Evolutionary conservation across 2,888 invertebrate genomes (phyloP).

Genomic region (Caenorhabditis macrosperma): DNA sequence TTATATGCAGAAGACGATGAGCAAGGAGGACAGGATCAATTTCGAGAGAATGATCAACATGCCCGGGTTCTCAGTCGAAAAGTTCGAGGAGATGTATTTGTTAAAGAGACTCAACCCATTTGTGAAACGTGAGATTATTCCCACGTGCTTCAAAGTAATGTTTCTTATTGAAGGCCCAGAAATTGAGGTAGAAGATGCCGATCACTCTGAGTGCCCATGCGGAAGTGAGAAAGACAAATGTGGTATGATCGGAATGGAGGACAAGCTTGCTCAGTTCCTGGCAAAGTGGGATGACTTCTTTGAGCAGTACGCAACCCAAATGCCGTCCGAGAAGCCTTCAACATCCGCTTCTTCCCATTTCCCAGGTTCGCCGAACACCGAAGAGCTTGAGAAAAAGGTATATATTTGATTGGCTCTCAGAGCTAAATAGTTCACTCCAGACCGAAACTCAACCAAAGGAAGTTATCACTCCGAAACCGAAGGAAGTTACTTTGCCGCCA

Average conservation of each 20-base stretch:
- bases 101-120: constrained; percentile 33
- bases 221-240: not conserved
- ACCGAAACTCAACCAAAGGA: not conserved
- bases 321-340: not conserved
- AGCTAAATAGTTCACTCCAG: not conserved
- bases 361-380: not conserved
- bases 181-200: no score
- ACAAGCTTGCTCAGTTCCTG: not conserved
- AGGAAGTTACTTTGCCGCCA: no score
- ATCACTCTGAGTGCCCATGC: no score
- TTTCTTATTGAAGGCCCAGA: not conserved
- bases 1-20: constrained; percentile 21
- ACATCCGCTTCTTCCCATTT: not conserved
- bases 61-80: constrained; percentile 27
- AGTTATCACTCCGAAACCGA: not conserved
- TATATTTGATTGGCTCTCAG: no score
- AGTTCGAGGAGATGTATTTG: constrained; percentile 35
- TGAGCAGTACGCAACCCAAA: not conserved
- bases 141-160: not conserved
- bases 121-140: constrained; percentile 12
- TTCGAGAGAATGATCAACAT: constrained; percentile 40
- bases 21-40: not conserved
- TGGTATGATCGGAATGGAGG: not conserved
- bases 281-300: not conserved
- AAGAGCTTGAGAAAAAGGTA: constrained; percentile 12